Evolutionary conservation across 2,888 invertebrate genomes (phyloP).

Genomic region (Lithophane socia): DNA sequence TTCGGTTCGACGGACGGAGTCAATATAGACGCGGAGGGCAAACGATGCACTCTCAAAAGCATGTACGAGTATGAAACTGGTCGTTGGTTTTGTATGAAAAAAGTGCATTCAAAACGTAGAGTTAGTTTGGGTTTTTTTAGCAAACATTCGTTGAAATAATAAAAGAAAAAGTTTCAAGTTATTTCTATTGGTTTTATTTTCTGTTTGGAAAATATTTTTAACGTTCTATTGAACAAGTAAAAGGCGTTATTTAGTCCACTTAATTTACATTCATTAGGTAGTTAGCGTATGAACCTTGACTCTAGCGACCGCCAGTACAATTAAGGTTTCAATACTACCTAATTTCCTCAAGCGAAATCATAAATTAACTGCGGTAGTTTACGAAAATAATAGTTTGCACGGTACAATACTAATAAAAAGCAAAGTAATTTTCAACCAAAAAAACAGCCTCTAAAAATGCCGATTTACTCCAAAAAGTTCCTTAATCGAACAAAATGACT

Average conservation of each 20-base stretch:
- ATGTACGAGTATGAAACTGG: neutral
- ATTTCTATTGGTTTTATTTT: constrained; percentile 1
- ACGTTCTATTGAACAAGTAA: neutral
- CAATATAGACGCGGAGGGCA: constrained; percentile 9
- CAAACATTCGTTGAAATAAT: constrained; percentile 1
- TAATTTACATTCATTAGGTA: constrained; percentile 9
- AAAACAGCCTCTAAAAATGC: constrained; percentile 8
- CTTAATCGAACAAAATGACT: constrained; percentile 31
- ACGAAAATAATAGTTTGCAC: constrained; percentile 30
- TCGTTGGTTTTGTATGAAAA: constrained; percentile 6
- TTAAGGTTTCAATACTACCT: constrained; percentile 11
- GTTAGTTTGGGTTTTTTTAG: neutral
- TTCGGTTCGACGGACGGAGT: constrained; percentile 10
- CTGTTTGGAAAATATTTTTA: neutral
- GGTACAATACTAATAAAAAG: constrained; percentile 25
- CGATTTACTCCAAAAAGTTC: constrained; percentile 6
- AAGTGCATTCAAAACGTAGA: neutral
- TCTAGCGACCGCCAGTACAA: neutral
- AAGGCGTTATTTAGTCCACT: neutral
- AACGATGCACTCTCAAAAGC: constrained; percentile 31
- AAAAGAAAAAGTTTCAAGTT: neutral
- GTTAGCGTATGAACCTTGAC: constrained; percentile 23
- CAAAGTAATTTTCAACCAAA: constrained; percentile 10
- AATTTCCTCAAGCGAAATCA: constrained; percentile 37
- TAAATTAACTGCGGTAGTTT: constrained; percentile 13